Evolutionary conservation across 2,888 invertebrate species (phyloP).

Genomic region (Thelaira solivaga): DNA sequence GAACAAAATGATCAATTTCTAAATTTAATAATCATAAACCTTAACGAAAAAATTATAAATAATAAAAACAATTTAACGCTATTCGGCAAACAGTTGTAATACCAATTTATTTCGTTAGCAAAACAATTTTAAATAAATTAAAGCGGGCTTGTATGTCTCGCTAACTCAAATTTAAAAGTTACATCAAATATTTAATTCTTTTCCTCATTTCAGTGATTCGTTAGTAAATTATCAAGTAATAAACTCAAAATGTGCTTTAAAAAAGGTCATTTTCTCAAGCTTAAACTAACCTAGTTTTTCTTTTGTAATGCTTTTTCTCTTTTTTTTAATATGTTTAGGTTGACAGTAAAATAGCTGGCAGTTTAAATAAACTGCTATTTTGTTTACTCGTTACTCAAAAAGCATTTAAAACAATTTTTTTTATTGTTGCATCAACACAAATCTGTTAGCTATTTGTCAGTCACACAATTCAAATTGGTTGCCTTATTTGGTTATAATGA

Average conservation of each 20-base stretch:
- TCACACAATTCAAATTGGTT: no score
- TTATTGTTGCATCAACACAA: no score
- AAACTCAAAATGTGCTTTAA: no score
- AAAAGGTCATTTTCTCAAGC: slow-evolving; percentile 18
- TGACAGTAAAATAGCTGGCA: neutral
- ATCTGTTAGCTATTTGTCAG: no score
- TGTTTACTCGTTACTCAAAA: no score
- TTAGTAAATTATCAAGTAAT: no score
- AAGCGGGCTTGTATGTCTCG: neutral
- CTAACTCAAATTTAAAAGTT: slow-evolving; percentile 8
- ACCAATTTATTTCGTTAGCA: slow-evolving; percentile 23
- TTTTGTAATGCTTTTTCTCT: neutral
- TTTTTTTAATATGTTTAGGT: neutral
- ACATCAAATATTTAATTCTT: slow-evolving; percentile 12
- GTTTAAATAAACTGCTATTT: no score
- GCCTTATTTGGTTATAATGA: no score
- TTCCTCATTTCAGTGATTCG: neutral
- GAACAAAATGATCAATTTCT: no score
- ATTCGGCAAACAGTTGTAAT: neutral
- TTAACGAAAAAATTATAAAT: no score
- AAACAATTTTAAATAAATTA: slow-evolving; percentile 37
- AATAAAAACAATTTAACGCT: slow-evolving; percentile 40
- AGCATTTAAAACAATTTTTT: no score
- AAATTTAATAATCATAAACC: no score
- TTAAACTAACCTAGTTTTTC: slow-evolving; percentile 1